These are phyloP conservation scores for Sitta europaea DNA, from an alignment of 2,113 vertebrate genomes.

Conservation along the genomic window DNA sequence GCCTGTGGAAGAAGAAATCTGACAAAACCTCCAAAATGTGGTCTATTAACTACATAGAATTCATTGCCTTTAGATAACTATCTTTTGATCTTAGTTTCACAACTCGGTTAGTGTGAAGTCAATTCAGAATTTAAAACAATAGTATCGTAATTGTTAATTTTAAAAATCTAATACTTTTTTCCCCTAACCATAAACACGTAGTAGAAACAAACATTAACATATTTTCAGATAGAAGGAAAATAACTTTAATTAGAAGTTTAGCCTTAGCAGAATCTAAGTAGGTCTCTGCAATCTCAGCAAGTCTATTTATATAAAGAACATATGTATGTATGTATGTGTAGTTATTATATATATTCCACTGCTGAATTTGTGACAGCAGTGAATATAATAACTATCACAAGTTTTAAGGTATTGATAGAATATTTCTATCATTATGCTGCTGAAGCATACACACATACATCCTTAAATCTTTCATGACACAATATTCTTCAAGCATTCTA, in stretches of 20 bases:
- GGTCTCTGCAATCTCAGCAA: not conserved
- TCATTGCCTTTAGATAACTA: not conserved
- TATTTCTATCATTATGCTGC: not conserved
- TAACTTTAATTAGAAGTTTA: not conserved
- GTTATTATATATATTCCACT: not conserved
- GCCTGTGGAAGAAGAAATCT: not conserved
- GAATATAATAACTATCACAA: not conserved
- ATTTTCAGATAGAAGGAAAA: not conserved
- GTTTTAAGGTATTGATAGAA: not conserved
- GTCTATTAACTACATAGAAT: not conserved
- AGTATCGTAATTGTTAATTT: not conserved
- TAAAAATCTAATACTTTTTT: not conserved
- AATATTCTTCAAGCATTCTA: not conserved
- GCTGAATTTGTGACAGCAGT: not conserved
- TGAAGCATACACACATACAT: not conserved
- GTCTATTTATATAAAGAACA: not conserved
- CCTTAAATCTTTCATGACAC: not conserved
- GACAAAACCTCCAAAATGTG: not conserved
- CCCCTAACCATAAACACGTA: not conserved
- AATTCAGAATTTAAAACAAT: not conserved
- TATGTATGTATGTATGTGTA: not conserved
- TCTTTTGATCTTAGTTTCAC: not conserved
- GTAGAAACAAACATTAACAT: not conserved
- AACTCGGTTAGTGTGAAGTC: not conserved
- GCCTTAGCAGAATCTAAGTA: not conserved